A percentile compares a stretch with the other conserved stretches of the same genome.
These are phyloP conservation scores for Netelia inedita DNA, from an alignment of 2,888 invertebrate species.

Conservation along the genomic window DNA sequence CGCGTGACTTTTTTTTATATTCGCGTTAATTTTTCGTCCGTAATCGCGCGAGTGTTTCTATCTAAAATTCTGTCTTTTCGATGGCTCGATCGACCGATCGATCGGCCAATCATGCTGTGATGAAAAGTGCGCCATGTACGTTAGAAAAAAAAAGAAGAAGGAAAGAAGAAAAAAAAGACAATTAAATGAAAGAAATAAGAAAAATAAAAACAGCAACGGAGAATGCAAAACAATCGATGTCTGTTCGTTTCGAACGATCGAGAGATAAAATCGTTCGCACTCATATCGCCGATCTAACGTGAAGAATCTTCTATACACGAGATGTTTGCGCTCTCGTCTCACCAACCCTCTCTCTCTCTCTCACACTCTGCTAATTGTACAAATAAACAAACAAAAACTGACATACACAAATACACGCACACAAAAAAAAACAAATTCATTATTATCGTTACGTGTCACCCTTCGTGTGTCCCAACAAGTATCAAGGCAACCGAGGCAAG, in stretches of 20 bases:
- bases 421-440: constrained; percentile 29
- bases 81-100: neutral
- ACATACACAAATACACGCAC: neutral
- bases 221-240: constrained; percentile 1
- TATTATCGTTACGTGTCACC: constrained; percentile 50
- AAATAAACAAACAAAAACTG: constrained; percentile 13
- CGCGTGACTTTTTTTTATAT: neutral
- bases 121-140: constrained; percentile 1
- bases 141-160: no score
- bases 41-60: constrained; percentile 5
- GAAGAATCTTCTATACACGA: neutral
- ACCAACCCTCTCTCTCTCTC: neutral
- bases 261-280: constrained; percentile 6
- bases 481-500: constrained; percentile 52
- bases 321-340: constrained; percentile 12
- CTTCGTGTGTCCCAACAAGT: constrained; percentile 33
- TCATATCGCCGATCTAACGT: constrained; percentile 5
- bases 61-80: neutral
- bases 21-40: neutral
- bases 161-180: neutral
- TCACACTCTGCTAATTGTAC: constrained; percentile 54
- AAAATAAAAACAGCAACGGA: neutral
- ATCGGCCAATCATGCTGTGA: constrained; percentile 1
- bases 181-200: no score
- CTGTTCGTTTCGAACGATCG: neutral